A percentile compares a stretch with the other conserved stretches of the same genome.
phyloP scores from a whole-genome alignment of 1,140 invertebrate species.

The Trichoplusia ni region DNA sequence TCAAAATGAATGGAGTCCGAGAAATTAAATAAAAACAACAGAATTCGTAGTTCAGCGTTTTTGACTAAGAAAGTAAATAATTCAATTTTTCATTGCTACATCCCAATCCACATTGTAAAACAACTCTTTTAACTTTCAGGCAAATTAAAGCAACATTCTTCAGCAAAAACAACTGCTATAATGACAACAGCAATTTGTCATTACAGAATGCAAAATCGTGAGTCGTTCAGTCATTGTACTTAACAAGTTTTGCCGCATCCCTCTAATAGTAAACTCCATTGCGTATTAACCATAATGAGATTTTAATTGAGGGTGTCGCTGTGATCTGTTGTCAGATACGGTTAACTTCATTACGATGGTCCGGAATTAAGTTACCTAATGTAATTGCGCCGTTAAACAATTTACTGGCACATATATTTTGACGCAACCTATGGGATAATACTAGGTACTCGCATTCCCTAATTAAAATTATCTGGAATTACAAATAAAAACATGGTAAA shows the following conservation, averaged over 20 bases:
- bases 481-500: too few species aligned
- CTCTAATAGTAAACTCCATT: slow-evolving; percentile 29
- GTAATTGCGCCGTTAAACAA: slow-evolving; percentile 71
- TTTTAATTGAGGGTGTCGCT: slow-evolving; percentile 74
- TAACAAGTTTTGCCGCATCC: slow-evolving; percentile 24
- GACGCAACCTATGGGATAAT: too few species aligned
- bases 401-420: slow-evolving; percentile 36
- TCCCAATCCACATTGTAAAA: too few species aligned
- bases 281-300: slow-evolving; percentile 65
- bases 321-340: slow-evolving; percentile 62
- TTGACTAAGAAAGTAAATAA: too few species aligned
- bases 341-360: slow-evolving; percentile 71
- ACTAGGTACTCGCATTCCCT: too few species aligned
- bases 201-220: neutral
- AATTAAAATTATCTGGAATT: neutral
- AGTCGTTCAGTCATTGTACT: slow-evolving; percentile 2
- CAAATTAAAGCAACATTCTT: too few species aligned
- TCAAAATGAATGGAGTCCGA: too few species aligned
- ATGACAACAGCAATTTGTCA: neutral
- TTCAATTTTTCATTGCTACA: too few species aligned
- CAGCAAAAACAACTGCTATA: too few species aligned
- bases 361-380: slow-evolving; percentile 70
- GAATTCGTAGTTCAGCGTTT: too few species aligned
- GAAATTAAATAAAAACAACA: too few species aligned
- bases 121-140: too few species aligned